phyloP scores from a whole-genome alignment of 2,888 invertebrate genomes.

The Liodrosophila aerea region DNA sequence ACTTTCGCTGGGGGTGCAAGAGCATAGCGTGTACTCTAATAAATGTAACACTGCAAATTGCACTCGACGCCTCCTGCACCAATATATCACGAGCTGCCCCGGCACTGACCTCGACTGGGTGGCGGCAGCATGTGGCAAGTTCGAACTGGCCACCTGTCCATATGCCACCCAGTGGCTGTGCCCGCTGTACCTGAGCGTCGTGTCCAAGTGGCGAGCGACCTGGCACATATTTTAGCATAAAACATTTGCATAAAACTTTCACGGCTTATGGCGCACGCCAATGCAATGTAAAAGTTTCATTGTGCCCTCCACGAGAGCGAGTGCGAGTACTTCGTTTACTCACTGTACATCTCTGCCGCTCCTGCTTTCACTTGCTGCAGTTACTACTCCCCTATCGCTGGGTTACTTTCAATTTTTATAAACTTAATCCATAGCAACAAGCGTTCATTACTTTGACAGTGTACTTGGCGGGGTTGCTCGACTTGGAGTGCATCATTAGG shows the following conservation, averaged over 20 bases:
- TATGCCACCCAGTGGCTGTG: too few species aligned
- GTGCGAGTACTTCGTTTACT: conserved; percentile 31
- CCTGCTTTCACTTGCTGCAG: not conserved
- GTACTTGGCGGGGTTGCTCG: not conserved
- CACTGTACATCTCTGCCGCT: conserved; percentile 12
- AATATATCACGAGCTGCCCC: conserved; percentile 49
- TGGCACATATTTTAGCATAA: conserved; percentile 60
- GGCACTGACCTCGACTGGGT: conserved; percentile 5
- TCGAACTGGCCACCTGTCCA: not conserved
- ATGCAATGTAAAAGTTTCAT: conserved; percentile 62
- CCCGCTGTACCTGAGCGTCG: not conserved
- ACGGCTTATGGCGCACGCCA: conserved; percentile 62
- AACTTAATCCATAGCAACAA: conserved; percentile 53
- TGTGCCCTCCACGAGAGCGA: too few species aligned
- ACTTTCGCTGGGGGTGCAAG: conserved; percentile 37
- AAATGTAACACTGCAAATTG: conserved; percentile 60
- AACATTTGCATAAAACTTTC: conserved; percentile 68
- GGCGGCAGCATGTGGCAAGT: conserved; percentile 1
- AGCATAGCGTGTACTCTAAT: conserved; percentile 29
- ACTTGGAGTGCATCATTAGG: conserved; percentile 12
- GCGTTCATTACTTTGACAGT: conserved; percentile 7
- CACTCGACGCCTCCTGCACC: conserved; percentile 46
- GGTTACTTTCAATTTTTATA: conserved; percentile 56
- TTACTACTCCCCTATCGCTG: not conserved
- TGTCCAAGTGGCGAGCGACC: conserved; percentile 43